These are phyloP conservation scores for Bradypodion ventrale DNA, from an alignment of 2,797 vertebrate species.

Conservation along the genomic window DNA sequence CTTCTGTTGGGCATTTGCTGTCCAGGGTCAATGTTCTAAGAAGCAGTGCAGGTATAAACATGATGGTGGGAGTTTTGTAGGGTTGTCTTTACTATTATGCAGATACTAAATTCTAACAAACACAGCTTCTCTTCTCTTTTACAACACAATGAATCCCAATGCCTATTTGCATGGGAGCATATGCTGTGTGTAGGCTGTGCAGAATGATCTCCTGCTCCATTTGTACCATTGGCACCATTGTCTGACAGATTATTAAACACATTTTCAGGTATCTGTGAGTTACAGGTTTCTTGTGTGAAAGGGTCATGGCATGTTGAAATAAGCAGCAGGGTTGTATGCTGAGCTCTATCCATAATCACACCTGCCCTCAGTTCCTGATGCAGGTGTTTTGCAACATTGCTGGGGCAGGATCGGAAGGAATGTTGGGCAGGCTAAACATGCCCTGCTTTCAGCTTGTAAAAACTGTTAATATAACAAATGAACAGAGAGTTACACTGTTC, in stretches of 20 bases:
- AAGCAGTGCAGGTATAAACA: too few relatives aligned
- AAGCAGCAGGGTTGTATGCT: background rate
- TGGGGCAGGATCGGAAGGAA: too few relatives aligned
- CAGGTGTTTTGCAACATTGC: too few relatives aligned
- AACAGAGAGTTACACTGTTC: too few relatives aligned
- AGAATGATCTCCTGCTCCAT: background rate
- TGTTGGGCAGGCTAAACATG: too few relatives aligned
- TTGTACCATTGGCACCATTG: too few relatives aligned
- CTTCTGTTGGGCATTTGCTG: too few relatives aligned
- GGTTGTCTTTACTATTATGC: too few relatives aligned
- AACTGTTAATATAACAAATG: too few relatives aligned
- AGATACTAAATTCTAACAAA: background rate
- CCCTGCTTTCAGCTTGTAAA: too few relatives aligned
- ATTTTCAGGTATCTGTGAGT: background rate
- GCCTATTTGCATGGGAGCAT: background rate
- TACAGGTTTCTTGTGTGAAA: background rate
- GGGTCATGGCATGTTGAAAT: background rate
- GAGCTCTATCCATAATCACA: background rate
- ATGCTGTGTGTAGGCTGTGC: background rate
- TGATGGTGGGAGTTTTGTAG: background rate
- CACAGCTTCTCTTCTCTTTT: background rate
- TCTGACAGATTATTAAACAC: background rate
- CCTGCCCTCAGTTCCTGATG: too few relatives aligned
- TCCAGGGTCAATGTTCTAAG: too few relatives aligned
- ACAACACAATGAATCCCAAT: background rate